Evolutionary conservation across 2,113 vertebrate genomes (phyloP).

Genomic region (Centrocercus urophasianus): DNA sequence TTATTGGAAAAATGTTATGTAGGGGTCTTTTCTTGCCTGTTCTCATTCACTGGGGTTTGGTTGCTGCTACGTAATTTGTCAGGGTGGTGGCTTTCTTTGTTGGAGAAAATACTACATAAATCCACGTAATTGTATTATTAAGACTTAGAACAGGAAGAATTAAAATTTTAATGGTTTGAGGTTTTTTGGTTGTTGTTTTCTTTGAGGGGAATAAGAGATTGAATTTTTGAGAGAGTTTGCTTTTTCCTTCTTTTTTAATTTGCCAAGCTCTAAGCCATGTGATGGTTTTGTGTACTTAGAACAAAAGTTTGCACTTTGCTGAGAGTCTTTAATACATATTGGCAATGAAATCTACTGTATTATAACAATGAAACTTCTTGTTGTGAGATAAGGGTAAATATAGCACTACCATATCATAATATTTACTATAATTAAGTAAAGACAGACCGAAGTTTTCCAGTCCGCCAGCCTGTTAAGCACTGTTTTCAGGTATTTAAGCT

Average conservation of each 20-base stretch:
- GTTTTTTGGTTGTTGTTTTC: not conserved
- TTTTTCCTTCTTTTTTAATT: constrained; percentile 23
- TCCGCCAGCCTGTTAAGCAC: constrained; percentile 18
- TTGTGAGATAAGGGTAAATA: constrained; percentile 42
- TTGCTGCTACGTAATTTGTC: not conserved
- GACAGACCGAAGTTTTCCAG: constrained; percentile 33
- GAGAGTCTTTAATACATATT: not conserved
- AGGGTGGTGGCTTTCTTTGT: not conserved
- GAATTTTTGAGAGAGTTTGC: not conserved
- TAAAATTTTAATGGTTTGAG: not conserved
- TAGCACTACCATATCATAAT: constrained; percentile 11
- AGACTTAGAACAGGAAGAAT: not conserved
- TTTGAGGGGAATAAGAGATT: not conserved
- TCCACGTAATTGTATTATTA: not conserved
- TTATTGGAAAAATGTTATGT: not conserved
- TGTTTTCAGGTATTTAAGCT: not conserved
- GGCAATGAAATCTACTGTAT: constrained; percentile 11
- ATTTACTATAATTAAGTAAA: constrained; percentile 54
- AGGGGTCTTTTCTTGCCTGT: not conserved
- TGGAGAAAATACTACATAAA: not conserved
- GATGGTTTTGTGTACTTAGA: not conserved
- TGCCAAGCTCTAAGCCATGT: not conserved
- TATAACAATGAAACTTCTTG: constrained; percentile 18
- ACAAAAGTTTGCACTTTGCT: constrained; percentile 21
- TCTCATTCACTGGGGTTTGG: not conserved